Percentiles rank a stretch among this genome's conserved stretches.
Conservation (phyloP, 2,113 vertebrate species). For the Bucco capensis region DNA sequence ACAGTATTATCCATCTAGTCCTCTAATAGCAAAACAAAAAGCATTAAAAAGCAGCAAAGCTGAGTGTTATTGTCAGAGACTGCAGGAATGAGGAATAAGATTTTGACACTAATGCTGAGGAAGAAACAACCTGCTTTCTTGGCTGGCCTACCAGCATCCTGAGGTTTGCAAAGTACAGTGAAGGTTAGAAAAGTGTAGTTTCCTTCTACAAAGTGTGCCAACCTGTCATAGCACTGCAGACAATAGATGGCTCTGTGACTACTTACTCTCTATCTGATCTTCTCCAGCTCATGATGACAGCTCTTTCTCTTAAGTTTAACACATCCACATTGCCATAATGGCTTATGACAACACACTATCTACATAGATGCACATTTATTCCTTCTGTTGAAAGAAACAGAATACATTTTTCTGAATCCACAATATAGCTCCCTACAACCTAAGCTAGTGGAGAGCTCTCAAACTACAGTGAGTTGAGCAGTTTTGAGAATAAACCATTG, state of each 20-base stretch:
- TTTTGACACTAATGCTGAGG: background rate
- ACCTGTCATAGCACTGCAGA: background rate
- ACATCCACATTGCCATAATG: background rate
- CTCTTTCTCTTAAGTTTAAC: conserved; percentile 3
- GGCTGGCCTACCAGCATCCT: background rate
- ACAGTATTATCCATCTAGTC: background rate
- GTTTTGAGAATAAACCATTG: background rate
- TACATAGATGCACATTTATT: background rate
- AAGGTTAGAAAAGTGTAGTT: background rate
- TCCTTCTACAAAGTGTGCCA: background rate
- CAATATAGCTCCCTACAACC: background rate
- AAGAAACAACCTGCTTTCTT: background rate
- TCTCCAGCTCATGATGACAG: background rate
- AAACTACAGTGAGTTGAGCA: background rate
- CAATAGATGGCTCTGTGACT: background rate
- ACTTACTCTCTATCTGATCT: background rate
- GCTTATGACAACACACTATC: background rate
- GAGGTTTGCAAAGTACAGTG: background rate
- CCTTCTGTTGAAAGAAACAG: background rate
- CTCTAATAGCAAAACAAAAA: background rate
- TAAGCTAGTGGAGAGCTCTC: background rate
- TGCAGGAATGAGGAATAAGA: background rate
- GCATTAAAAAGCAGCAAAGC: background rate
- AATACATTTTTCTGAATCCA: background rate
- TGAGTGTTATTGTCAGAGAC: background rate